These are phyloP conservation scores for Apodemus sylvaticus DNA, from an alignment of 2,113 vertebrate species.

Conservation along the genomic window DNA sequence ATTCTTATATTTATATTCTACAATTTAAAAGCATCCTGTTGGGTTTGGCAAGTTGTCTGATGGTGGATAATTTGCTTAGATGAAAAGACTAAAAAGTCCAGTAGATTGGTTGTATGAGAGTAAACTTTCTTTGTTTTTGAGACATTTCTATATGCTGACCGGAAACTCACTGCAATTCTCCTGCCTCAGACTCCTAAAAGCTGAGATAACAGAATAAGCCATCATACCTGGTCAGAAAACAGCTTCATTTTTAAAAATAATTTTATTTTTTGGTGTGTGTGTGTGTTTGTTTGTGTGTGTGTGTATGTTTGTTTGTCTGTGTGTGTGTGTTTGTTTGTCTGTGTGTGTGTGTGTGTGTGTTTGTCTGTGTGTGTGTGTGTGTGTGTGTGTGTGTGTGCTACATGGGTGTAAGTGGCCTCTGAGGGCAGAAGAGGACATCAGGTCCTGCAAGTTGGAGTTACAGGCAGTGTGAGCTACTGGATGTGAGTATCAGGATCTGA, in stretches of 20 bases:
- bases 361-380: neutral
- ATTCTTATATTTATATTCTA: neutral
- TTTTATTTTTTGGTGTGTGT: neutral
- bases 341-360: neutral
- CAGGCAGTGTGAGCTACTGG: neutral
- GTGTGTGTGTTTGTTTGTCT: neutral
- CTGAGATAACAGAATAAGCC: neutral
- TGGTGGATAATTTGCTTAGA: slow-evolving; percentile 10
- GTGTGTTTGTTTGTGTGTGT: neutral
- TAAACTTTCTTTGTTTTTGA: neutral
- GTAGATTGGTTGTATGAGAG: neutral
- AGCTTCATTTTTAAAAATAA: neutral
- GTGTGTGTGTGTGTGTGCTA: neutral
- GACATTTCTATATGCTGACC: neutral
- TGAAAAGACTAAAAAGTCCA: neutral
- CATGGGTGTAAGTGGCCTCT: neutral
- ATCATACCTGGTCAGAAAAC: neutral
- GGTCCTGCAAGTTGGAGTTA: neutral
- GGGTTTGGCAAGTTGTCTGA: neutral
- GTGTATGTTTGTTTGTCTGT: too few relatives aligned
- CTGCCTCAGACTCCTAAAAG: neutral
- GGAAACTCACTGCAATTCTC: neutral
- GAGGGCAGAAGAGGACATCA: neutral
- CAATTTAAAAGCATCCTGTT: neutral
- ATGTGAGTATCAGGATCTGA: neutral